These are phyloP conservation scores for Coendou prehensilis DNA, from an alignment of 2,797 vertebrate genomes.

Conservation along the genomic window DNA sequence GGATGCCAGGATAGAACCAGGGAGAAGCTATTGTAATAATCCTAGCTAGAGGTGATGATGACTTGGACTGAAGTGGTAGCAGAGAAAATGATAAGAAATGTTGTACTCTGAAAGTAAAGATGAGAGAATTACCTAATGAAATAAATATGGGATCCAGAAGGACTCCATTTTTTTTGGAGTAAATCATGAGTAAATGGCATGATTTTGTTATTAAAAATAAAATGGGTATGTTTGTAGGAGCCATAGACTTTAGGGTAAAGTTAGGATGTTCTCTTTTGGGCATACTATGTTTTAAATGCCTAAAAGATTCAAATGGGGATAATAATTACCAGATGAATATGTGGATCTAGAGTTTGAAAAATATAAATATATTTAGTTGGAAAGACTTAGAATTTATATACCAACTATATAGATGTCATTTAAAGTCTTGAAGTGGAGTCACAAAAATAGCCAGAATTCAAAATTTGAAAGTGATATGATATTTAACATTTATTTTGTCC, in stretches of 20 bases:
- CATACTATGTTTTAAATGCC: not conserved
- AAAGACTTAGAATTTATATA: not conserved
- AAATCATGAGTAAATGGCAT: not conserved
- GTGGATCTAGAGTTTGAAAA: not conserved
- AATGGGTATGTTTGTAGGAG: not conserved
- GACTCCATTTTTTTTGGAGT: not conserved
- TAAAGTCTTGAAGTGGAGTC: not conserved
- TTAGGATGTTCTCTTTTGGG: not conserved
- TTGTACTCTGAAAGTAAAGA: not conserved
- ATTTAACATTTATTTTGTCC: not conserved
- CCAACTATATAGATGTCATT: not conserved
- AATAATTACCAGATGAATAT: not conserved
- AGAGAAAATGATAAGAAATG: not conserved
- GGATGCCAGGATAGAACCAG: not conserved
- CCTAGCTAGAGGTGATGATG: not conserved
- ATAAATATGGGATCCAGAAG: not conserved
- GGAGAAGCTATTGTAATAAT: not conserved
- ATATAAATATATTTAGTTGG: not conserved
- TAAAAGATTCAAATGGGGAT: not conserved
- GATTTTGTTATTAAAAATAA: not conserved
- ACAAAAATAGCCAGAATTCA: conserved; percentile 16
- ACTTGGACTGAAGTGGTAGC: not conserved
- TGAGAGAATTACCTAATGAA: not conserved
- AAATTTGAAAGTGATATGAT: not conserved
- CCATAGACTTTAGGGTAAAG: not conserved